Evolutionary conservation across 2,113 vertebrate species (phyloP).

Genomic region (Hydrolagus affinis): DNA sequence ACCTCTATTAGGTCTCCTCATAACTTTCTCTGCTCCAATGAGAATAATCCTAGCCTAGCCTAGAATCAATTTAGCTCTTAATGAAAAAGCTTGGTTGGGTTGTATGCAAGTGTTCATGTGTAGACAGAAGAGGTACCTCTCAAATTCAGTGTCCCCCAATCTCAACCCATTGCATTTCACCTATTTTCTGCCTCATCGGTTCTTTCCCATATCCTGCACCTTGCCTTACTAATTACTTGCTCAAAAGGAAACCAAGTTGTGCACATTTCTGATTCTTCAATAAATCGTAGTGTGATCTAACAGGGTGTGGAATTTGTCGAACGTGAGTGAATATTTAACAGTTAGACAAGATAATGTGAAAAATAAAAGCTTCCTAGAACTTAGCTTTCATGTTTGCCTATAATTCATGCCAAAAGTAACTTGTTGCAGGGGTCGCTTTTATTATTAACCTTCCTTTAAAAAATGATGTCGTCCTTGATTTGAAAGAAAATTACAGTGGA

Average conservation of each 20-base stretch:
- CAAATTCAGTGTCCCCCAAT: not conserved
- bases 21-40: too few relatives aligned
- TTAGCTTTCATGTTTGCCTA: not conserved
- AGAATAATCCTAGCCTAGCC: too few relatives aligned
- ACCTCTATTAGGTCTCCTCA: too few relatives aligned
- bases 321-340: not conserved
- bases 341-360: not conserved
- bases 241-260: too few relatives aligned
- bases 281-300: not conserved
- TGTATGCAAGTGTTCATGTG: too few relatives aligned
- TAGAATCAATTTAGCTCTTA: too few relatives aligned
- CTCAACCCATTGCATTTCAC: not conserved
- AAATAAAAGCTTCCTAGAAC: not conserved
- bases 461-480: constrained; percentile 13
- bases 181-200: too few relatives aligned
- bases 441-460: constrained; percentile 1
- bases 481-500: not conserved
- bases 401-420: not conserved
- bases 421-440: not conserved
- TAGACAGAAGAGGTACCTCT: too few relatives aligned
- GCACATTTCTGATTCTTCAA: not conserved
- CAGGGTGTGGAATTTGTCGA: not conserved
- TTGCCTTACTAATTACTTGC: too few relatives aligned
- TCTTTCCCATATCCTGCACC: not conserved
- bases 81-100: too few relatives aligned